These are phyloP conservation scores for Clavelina lepadiformis DNA, from an alignment of 23 tunicate genomes.

Conservation along the genomic window DNA sequence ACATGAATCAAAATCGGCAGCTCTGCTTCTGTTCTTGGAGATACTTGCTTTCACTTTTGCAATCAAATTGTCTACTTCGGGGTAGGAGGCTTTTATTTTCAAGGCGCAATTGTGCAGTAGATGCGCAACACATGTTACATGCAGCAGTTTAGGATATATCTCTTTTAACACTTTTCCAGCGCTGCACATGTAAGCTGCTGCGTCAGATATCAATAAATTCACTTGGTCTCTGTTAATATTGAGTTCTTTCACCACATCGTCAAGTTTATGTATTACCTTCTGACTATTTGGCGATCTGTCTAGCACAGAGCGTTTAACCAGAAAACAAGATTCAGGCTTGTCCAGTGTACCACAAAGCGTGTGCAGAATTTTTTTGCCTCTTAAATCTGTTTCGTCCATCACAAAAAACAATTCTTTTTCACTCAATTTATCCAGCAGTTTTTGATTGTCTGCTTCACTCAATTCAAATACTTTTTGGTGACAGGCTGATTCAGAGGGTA, in stretches of 20 bases:
- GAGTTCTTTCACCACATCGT: constrained; percentile 10
- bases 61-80: constrained; percentile 27
- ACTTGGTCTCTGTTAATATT: constrained; percentile 3
- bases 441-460: constrained; percentile 10
- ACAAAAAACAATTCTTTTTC: constrained; percentile 11
- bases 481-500: constrained; percentile 21
- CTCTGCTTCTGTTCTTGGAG: constrained; percentile 26
- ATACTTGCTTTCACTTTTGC: constrained; percentile 15
- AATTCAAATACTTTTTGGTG: constrained; percentile 6
- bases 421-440: no score
- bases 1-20: constrained; percentile 16
- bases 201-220: constrained; percentile 28
- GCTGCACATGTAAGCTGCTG: constrained; percentile 25
- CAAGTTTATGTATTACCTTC: constrained; percentile 18
- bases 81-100: constrained; percentile 6
- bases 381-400: constrained; percentile 9
- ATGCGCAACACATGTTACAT: constrained; percentile 8
- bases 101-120: constrained; percentile 19
- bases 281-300: constrained; percentile 13
- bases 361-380: constrained; percentile 28
- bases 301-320: constrained; percentile 27
- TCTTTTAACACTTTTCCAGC: constrained; percentile 15
- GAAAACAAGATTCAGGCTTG: constrained; percentile 8
- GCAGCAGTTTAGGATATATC: constrained; percentile 14
- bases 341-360: constrained; percentile 23